Base-by-base conservation (phyloP, 2,888 invertebrate genomes). In the Apoda limacodes region DNA sequence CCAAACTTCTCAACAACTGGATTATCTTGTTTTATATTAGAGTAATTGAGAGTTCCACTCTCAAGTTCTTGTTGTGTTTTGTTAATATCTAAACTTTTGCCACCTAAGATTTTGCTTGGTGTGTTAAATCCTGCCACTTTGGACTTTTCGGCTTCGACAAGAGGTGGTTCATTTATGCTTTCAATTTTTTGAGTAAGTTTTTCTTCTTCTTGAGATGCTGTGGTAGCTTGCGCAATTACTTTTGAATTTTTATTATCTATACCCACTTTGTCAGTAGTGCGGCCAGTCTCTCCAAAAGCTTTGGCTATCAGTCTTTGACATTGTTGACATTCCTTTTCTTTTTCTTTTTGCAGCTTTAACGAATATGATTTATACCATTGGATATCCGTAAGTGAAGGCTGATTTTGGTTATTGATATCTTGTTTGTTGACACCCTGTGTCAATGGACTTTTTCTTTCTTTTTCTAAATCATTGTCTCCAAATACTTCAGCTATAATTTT, bases 161-260 rank as follows among this genome's bases (percentile, higher is more conserved):
- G 9, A 3, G 59, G 50, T 1, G 50, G 46, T 40, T 72, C 69
- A 0, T 62, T 46, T 9, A 67, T 47, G 2, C 36, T 32, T 46
- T 72, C 70, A 2, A 65, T 13, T 40, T 61, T 68, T 34, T 71
- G 67, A 10, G 34, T 33, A 7, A 67, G 39, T 32, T 55, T 42
- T 22, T 64, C 63, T 23, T 58, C 55, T 5, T 48, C 37, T 27
- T 52, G 39, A 37, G 51, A 56, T 2, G 39, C 43, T 14, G 57
- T 58, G 1, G 55, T 60, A 0, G 55, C 28, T n/a, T 35, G n/a
- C 11, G 27, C 30, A 5, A 30, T 2, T 5, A 30, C 10, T 22
- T n/a, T 22, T 6, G 5, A 5, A 22, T n/a, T 22, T 19, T 19
- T 32, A 17, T 35, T 9, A 5, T 7, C 29, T 5, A 15, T 35